Evolutionary conservation across 53 echinoderm and acorn worm species (phyloP), one percentile per base, ranked within the genome.

Genomic region (Patiria pectinifera): DNA sequence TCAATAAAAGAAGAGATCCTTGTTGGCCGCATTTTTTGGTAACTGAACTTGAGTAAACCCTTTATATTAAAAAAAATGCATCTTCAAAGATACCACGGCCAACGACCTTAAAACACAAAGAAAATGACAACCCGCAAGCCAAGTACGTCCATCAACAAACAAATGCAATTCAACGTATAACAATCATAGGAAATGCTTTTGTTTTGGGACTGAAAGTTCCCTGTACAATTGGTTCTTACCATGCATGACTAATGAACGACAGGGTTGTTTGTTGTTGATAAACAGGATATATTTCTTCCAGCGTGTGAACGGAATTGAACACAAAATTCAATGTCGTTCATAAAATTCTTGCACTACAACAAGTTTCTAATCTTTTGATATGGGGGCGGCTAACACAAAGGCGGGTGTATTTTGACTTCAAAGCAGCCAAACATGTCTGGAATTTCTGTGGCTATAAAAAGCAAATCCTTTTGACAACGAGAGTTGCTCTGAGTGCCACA

Each of bases 341-440:
- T 12, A 22, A 23, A 1, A 60, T 24, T 60, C 24, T 23, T 19
- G 23, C 7, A 10, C 83, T 60, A 1, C 13, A 11, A 66, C 22
- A n/a, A n/a, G 4, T 58, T 45, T 8, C 18, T 82, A 2, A n/a
- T 18, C 21, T 19, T 58, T 58, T 82, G 2, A 23, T 4, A 58
- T n/a, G 45, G 44, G 43, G 84, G 66, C 84, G 66, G 84, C 25
- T 22, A 62, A 24, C 62, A 84, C 16, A 84, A 66, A 66, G 84
- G 45, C 63, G 66, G 24, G 58, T 26, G 6, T 43, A 62, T 66
- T 62, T 35, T 26, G 26, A 62, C 63, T 63, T 84, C 63, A 63
- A 63, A 84, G 43, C 19, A 6, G 12, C 63, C n/a, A 62, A 63
- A 83, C 60, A 83, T 83, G 23, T 49, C 83, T 66, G 35, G 66